Conservation (phyloP, 2,888 invertebrate species). For the Kuschelorhynchus macadamiae region DNA sequence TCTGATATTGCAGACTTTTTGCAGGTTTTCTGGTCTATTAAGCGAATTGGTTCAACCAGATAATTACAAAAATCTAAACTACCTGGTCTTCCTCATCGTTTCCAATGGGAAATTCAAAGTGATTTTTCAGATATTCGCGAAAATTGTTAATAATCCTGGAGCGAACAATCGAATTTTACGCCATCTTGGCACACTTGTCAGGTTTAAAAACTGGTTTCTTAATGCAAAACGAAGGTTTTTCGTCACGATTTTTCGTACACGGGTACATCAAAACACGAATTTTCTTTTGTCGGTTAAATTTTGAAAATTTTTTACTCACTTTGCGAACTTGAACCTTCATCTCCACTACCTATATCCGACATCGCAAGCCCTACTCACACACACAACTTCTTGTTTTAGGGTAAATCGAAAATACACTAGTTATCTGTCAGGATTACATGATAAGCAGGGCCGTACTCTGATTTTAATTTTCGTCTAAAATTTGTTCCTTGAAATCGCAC, state of each 20-base stretch:
- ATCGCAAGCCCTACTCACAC: slow-evolving; percentile 70
- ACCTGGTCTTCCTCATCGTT: neutral
- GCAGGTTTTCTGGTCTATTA: slow-evolving; percentile 52
- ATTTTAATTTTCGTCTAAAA: too few species aligned
- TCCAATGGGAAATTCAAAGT: slow-evolving; percentile 6
- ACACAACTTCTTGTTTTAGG: slow-evolving; percentile 64
- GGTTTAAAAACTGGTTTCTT: slow-evolving; percentile 48
- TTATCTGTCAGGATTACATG: slow-evolving; percentile 37
- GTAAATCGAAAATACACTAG: slow-evolving; percentile 62
- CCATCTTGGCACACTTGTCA: slow-evolving; percentile 65
- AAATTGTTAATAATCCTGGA: slow-evolving; percentile 28
- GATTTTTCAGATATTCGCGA: slow-evolving; percentile 13
- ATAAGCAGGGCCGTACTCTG: slow-evolving; percentile 29
- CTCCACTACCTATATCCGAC: slow-evolving; percentile 86
- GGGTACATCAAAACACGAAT: slow-evolving; percentile 11
- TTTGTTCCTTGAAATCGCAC: too few species aligned
- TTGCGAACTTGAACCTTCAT: slow-evolving; percentile 85
- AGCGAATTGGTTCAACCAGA: slow-evolving; percentile 48
- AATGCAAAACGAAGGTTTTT: slow-evolving; percentile 2
- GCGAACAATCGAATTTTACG: slow-evolving; percentile 57
- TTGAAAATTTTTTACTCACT: slow-evolving; percentile 73
- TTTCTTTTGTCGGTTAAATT: slow-evolving; percentile 36
- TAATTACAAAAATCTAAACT: neutral
- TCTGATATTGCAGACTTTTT: slow-evolving; percentile 61
- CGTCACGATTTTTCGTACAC: slow-evolving; percentile 30